Percentiles rank a stretch among this genome's conserved stretches.
Conservation (phyloP, 2,113 vertebrate genomes). For the Xenus cinereus region DNA sequence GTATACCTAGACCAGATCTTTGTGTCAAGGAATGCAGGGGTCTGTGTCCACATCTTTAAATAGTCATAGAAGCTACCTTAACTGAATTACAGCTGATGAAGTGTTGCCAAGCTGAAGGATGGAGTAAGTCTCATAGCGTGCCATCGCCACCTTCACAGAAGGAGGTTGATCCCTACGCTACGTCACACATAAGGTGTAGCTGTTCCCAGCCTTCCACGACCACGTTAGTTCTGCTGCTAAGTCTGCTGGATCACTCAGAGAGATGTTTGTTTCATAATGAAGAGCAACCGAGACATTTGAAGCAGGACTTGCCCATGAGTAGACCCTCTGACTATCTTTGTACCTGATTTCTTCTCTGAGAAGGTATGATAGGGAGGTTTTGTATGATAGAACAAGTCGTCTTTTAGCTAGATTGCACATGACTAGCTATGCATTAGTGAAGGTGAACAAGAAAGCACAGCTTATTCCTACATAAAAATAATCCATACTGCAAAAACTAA, state of each 20-base stretch:
- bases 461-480: background rate
- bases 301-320: background rate
- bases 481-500: background rate
- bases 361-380: background rate
- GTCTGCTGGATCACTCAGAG: background rate
- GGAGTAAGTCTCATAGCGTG: background rate
- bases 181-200: rapidly evolving
- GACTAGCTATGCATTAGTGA: background rate
- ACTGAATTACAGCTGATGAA: background rate
- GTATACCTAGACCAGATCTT: background rate
- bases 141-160: no score
- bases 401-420: background rate
- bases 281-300: background rate
- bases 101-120: background rate
- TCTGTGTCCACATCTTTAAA: background rate
- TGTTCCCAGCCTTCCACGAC: background rate
- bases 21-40: background rate
- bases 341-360: background rate
- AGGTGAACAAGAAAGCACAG: background rate
- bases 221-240: rapidly evolving
- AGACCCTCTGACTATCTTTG: background rate
- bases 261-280: background rate
- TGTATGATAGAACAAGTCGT: background rate
- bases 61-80: background rate
- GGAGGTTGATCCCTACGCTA: background rate